Evolutionary conservation across 2,113 vertebrate genomes (phyloP).

Genomic region (Tachycineta bicolor): DNA sequence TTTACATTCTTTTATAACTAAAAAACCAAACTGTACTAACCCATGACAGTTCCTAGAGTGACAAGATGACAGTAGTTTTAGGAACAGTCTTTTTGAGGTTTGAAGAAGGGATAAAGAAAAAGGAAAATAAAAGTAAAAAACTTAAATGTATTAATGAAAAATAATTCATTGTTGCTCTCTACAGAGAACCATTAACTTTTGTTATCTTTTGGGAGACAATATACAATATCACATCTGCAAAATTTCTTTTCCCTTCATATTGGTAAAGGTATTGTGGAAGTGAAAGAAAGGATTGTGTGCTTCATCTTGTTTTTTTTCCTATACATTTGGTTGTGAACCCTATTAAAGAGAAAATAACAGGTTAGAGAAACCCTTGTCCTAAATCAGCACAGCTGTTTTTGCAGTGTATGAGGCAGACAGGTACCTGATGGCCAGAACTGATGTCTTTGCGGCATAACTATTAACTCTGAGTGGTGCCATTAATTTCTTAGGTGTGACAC

Average conservation of each 20-base stretch:
- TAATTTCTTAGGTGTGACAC: not conserved
- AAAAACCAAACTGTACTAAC: no score
- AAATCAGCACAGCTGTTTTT: not conserved
- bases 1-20: no score
- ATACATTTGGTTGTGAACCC: not conserved
- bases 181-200: not conserved
- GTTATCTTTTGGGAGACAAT: not conserved
- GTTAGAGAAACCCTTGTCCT: not conserved
- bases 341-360: not conserved
- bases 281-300: not conserved
- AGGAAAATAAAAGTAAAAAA: not conserved
- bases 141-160: not conserved
- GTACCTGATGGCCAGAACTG: not conserved
- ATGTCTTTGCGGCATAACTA: not conserved
- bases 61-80: not conserved
- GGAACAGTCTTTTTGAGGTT: not conserved
- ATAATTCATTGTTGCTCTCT: constrained; percentile 6
- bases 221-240: not conserved
- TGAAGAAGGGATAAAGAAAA: constrained; percentile 1
- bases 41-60: not conserved
- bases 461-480: not conserved
- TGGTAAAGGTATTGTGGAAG: not conserved
- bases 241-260: not conserved
- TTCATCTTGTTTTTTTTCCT: not conserved
- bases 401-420: not conserved